A percentile compares a stretch with the other conserved stretches of the same genome.
Evolutionary conservation across 2,797 vertebrate species (phyloP).

Genomic region (Phaenicophaeus curvirostris): DNA sequence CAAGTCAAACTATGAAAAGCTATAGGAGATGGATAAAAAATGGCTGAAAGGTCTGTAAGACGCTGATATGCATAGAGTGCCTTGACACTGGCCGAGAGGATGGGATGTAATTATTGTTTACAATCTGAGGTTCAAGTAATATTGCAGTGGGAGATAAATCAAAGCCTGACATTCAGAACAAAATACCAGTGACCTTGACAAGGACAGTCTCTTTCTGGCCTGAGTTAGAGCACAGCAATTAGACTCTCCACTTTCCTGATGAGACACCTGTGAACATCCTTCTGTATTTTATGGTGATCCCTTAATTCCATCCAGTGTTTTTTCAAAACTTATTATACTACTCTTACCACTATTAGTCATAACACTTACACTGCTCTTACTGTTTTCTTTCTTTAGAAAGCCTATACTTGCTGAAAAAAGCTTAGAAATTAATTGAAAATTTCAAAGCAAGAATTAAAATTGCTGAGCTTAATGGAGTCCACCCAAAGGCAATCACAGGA

Average conservation of each 20-base stretch:
- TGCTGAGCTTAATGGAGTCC: neutral
- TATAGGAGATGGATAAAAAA: neutral
- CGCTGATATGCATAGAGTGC: neutral
- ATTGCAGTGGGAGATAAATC: neutral
- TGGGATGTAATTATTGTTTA: neutral
- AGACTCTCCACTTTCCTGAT: neutral
- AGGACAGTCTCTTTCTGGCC: neutral
- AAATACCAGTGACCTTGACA: neutral
- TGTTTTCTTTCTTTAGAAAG: neutral
- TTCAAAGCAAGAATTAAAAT: neutral
- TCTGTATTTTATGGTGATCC: neutral
- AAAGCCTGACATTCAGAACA: neutral
- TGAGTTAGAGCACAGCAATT: neutral
- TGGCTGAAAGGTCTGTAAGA: neutral
- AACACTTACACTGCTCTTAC: fast-evolving
- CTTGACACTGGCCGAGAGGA: neutral
- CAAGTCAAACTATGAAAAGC: neutral
- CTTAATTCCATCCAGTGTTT: fast-evolving
- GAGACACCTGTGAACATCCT: fast-evolving
- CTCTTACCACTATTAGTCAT: fast-evolving
- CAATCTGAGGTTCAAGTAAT: neutral
- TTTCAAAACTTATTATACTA: fast-evolving
- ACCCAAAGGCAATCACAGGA: neutral
- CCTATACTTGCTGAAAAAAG: fast-evolving
- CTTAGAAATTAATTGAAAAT: neutral